Evolutionary conservation across 2,797 vertebrate genomes (phyloP).

Genomic region (Hippocampus kuda): DNA sequence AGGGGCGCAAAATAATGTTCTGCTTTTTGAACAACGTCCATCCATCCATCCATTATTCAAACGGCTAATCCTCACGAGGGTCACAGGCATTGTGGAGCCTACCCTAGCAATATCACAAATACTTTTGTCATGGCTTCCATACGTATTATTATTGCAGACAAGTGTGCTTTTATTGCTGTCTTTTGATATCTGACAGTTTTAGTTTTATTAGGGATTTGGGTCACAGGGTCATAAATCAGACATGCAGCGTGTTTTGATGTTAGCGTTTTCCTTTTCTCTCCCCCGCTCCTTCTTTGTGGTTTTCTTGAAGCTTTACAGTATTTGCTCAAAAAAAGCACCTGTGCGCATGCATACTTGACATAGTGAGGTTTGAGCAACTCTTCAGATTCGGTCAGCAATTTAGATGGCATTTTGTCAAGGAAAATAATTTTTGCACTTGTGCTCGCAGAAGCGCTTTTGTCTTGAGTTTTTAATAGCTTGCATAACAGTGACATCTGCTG

Average conservation of each 20-base stretch:
- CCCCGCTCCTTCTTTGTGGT: constrained; percentile 9
- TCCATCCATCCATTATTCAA: too few relatives aligned
- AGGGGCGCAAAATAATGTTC: too few relatives aligned
- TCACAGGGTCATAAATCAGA: not conserved
- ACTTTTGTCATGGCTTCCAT: too few relatives aligned
- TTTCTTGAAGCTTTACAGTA: constrained; percentile 1
- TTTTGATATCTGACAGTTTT: too few relatives aligned
- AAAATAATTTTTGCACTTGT: constrained; percentile 14
- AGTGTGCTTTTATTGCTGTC: too few relatives aligned
- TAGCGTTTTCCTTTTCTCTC: too few relatives aligned
- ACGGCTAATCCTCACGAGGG: too few relatives aligned
- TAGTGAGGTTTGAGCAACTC: constrained; percentile 7
- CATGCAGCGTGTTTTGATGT: not conserved
- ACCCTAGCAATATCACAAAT: too few relatives aligned
- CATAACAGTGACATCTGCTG: constrained; percentile 77
- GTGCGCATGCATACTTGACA: constrained; percentile 10
- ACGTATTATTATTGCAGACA: too few relatives aligned
- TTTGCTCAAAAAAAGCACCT: constrained; percentile 18
- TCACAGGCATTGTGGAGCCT: too few relatives aligned
- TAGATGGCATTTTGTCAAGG: not conserved
- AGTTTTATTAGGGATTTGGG: too few relatives aligned
- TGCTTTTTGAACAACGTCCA: too few relatives aligned
- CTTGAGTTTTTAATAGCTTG: constrained; percentile 47
- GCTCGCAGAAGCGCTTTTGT: not conserved
- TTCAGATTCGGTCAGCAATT: constrained; percentile 4